Evolutionary conservation across 2,113 vertebrate genomes (phyloP).

Genomic region (Talpa occidentalis): DNA sequence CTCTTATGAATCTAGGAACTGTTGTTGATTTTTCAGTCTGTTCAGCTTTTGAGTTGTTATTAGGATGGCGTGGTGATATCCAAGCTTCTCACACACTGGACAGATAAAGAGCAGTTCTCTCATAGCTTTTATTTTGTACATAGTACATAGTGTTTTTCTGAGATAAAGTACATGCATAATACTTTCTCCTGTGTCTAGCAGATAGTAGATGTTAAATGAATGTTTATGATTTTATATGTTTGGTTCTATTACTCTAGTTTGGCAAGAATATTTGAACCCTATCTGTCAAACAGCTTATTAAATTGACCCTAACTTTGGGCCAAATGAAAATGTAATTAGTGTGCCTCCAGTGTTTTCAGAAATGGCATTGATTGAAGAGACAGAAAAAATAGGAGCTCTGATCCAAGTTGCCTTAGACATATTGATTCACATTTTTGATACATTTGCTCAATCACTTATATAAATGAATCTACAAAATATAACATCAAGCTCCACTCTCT

Average conservation of each 20-base stretch:
- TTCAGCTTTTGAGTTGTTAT: neutral
- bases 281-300: constrained; percentile 58
- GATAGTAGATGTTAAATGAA: constrained; percentile 53
- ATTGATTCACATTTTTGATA: constrained; percentile 54
- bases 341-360: constrained; percentile 62
- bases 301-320: constrained; percentile 56
- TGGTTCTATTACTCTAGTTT: constrained; percentile 24
- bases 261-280: constrained; percentile 43
- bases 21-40: neutral
- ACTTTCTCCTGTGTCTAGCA: neutral
- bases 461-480: constrained; percentile 47
- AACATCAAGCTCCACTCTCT: constrained; percentile 32
- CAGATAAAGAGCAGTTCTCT: neutral
- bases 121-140: neutral
- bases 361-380: constrained; percentile 61
- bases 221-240: constrained; percentile 23
- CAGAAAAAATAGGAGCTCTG: neutral
- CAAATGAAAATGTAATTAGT: constrained; percentile 67
- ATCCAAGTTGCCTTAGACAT: constrained; percentile 53
- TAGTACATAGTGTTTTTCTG: neutral
- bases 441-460: constrained; percentile 49
- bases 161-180: neutral
- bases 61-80: neutral
- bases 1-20: neutral
- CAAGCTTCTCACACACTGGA: neutral